A percentile compares a stretch with the other conserved stretches of the same genome.
These are phyloP conservation scores for Todiramphus saurophagus DNA, from an alignment of 2,113 vertebrate genomes.

Conservation along the genomic window DNA sequence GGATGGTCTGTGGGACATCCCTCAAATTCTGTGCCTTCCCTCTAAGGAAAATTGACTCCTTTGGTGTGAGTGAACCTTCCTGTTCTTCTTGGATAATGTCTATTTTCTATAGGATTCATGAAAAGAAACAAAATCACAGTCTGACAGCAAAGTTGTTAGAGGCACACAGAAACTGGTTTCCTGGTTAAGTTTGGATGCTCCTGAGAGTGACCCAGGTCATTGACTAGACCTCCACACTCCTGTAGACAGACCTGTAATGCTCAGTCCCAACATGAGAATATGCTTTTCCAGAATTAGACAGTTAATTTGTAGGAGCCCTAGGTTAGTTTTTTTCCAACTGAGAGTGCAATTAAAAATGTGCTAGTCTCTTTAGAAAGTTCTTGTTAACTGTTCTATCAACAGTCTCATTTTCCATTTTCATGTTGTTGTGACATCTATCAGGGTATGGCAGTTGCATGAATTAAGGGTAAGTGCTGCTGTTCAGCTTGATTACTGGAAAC, in stretches of 20 bases:
- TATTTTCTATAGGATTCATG: background rate
- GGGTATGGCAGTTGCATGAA: conserved; percentile 34
- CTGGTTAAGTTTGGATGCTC: background rate
- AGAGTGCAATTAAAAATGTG: background rate
- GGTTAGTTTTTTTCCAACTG: background rate
- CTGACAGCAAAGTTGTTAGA: background rate
- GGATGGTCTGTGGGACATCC: background rate
- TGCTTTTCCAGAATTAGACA: background rate
- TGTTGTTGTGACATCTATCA: conserved; percentile 41
- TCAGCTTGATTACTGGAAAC: conserved; percentile 49
- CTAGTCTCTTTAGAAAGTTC: conserved; percentile 20
- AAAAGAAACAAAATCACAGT: background rate
- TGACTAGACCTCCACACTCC: background rate
- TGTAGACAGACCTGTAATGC: background rate
- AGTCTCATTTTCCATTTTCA: conserved; percentile 10
- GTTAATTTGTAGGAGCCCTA: background rate
- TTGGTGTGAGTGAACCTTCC: background rate
- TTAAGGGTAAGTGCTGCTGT: conserved; percentile 61
- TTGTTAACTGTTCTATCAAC: background rate
- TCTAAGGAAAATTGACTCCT: background rate
- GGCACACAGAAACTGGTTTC: background rate
- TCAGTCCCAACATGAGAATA: background rate
- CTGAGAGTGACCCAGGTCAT: background rate
- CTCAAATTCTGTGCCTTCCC: background rate
- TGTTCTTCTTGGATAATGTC: background rate